Percentiles rank a stretch among this genome's conserved stretches.
Conservation (phyloP, 2,113 vertebrate genomes). For the Podarcis muralis region DNA sequence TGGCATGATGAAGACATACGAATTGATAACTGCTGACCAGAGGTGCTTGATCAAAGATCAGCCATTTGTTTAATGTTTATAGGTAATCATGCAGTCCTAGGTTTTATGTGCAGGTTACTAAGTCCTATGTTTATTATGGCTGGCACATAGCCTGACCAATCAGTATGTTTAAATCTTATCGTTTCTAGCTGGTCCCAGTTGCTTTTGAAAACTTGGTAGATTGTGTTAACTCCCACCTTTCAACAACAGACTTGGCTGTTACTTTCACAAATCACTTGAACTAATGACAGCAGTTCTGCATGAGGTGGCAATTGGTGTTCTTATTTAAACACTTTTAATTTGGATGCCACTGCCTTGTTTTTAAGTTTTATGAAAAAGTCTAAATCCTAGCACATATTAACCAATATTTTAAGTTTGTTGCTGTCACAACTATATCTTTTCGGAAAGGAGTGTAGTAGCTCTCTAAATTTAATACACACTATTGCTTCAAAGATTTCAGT, state of each 20-base stretch:
- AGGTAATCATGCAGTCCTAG: constrained; percentile 32
- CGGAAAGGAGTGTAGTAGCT: not conserved
- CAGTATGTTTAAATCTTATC: not conserved
- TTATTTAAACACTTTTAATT: not conserved
- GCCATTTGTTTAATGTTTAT: not conserved
- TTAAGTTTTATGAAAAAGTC: not conserved
- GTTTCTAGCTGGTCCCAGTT: not conserved
- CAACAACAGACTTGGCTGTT: not conserved
- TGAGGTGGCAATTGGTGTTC: not conserved
- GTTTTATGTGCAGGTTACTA: constrained; percentile 47
- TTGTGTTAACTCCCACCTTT: not conserved
- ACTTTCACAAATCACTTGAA: not conserved
- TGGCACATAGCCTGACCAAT: not conserved
- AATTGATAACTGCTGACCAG: constrained; percentile 33
- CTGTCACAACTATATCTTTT: not conserved
- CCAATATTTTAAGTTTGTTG: not conserved
- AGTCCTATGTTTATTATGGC: constrained; percentile 34
- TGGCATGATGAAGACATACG: too few relatives aligned
- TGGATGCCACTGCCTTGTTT: not conserved
- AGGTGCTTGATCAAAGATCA: constrained; percentile 49
- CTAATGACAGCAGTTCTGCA: not conserved
- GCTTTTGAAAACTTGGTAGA: not conserved
- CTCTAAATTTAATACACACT: not conserved
- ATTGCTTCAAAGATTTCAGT: not conserved
- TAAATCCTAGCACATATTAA: too few relatives aligned